Evolutionary conservation across 2,113 vertebrate genomes (phyloP), one percentile per base, ranked within the genome.

Genomic region (Lota lota): DNA sequence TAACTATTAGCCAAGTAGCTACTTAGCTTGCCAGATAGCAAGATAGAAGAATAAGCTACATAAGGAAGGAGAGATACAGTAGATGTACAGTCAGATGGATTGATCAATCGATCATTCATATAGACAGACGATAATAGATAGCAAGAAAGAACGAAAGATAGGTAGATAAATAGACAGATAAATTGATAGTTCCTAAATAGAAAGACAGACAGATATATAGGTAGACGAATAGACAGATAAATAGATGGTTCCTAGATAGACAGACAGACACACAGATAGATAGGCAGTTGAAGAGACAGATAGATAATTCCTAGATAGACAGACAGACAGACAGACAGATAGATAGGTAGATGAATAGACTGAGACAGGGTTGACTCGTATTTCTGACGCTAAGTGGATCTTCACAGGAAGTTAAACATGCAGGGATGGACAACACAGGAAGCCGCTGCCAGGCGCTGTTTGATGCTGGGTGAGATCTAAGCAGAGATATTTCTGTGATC

Each of bases 401-500:
- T 56, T 47, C 40, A 47, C 40, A 47, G 40, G 40, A 59, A 59
- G 56, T 64, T 53, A 61, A 80, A 78, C 64, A 18, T 66, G n/a
- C 61, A 71, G 79, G 58, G 76, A 79, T 61, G 64, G 61, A 64
- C 75, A 22, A 83, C 71, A 8, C 67, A 40, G 79, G 84, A 85
- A 65, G 69, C n/a, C 11, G 67, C 62, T 61, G 63, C 68, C 73
- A 59, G 67, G 1, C 72, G 78, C 40, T 64, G 24, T 85, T 57
- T 74, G 80, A 77, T 65, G 40, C 11, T 47, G 40, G 72, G 40
- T 36, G n/a, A 53, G 66, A 54, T 36, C 22, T 51, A 33, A 60
- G 28, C 63, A 17, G 21, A 19, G 57, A 74, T 67, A 64, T 68
- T 50, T 24, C 60, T 61, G 68, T 72, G 79, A 87, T 88, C 76